A percentile compares a stretch with the other conserved stretches of the same genome.
These are phyloP conservation scores for Rostratula benghalensis DNA, from an alignment of 2,113 vertebrate species.

Conservation along the genomic window DNA sequence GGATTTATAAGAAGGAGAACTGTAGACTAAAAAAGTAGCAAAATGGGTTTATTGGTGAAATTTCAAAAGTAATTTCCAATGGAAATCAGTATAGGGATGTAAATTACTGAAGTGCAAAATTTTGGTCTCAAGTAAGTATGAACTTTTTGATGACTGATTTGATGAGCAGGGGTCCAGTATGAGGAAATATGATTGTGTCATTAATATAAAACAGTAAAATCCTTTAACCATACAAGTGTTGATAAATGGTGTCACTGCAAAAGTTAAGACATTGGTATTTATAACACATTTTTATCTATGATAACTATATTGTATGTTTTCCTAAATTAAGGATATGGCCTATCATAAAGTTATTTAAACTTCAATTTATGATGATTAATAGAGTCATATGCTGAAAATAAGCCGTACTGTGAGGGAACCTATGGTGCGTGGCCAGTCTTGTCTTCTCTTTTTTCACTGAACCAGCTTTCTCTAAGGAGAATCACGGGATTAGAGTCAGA, in stretches of 20 bases:
- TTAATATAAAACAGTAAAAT: neutral
- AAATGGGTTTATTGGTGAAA: neutral
- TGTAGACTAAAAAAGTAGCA: neutral
- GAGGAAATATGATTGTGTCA: neutral
- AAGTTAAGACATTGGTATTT: neutral
- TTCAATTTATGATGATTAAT: neutral
- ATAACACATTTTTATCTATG: neutral
- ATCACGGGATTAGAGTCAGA: constrained; percentile 28
- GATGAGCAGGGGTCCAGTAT: neutral
- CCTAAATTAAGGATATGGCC: neutral
- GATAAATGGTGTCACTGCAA: neutral
- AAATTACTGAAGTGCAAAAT: neutral
- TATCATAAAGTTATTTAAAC: neutral
- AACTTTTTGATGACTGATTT: neutral
- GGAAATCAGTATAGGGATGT: neutral
- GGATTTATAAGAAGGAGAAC: neutral
- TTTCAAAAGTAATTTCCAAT: neutral
- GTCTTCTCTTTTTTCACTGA: neutral
- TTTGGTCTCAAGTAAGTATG: neutral
- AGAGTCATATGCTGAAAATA: neutral
- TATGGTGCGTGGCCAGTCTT: neutral
- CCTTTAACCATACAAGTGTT: neutral
- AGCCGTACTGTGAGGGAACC: neutral
- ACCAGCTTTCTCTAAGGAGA: neutral
- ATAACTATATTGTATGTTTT: neutral